phyloP scores from a whole-genome alignment of 2,113 vertebrate species.

The Tetraodon nigroviridis region DNA sequence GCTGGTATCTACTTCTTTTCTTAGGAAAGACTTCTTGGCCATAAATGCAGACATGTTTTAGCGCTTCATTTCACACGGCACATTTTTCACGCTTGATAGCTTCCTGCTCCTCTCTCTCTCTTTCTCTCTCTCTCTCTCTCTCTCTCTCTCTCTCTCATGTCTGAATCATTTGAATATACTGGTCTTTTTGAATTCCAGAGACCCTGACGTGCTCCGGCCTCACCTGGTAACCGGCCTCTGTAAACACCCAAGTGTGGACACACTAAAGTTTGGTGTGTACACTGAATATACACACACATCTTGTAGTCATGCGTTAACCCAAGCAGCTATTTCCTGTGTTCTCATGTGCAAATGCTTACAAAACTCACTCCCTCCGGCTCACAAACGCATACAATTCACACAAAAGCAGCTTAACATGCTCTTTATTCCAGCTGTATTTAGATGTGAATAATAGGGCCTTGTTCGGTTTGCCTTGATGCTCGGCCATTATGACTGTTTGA shows the following conservation, averaged over 20 bases:
- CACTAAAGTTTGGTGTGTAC: constrained; percentile 15
- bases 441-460: not conserved
- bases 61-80: not conserved
- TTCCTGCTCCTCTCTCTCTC: not conserved
- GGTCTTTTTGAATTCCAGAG: constrained; percentile 1
- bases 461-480: not conserved
- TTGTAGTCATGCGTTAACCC: not conserved
- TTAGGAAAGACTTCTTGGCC: constrained; percentile 3
- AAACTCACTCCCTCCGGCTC: constrained; percentile 30
- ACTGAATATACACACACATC: not conserved
- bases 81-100: constrained; percentile 2
- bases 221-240: constrained; percentile 38
- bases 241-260: constrained; percentile 27
- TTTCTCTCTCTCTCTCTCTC: not conserved
- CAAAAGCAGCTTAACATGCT: constrained; percentile 1
- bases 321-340: constrained; percentile 27
- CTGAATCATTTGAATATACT: constrained; percentile 9
- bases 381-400: constrained; percentile 9
- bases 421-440: not conserved
- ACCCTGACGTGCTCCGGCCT: constrained; percentile 22
- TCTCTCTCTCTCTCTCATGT: not conserved
- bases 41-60: constrained; percentile 8
- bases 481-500: not conserved
- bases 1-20: constrained; percentile 23
- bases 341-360: not conserved